Percentiles rank a stretch among this genome's conserved stretches.
Conservation (phyloP, 2,113 vertebrate species). For the Sylvietta virens region DNA sequence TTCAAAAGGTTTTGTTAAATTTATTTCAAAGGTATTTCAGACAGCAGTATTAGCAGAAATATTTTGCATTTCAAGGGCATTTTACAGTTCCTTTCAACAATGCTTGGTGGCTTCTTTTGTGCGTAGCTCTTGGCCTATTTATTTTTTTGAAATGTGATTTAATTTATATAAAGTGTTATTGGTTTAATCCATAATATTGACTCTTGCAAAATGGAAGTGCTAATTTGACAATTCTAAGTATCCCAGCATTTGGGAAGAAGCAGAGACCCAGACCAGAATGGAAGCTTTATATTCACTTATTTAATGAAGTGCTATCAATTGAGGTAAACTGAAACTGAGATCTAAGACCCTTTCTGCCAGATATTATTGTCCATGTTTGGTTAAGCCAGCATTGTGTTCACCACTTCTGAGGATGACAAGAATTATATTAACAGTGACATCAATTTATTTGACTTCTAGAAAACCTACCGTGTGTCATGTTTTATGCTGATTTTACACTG, state of each 20-base stretch:
- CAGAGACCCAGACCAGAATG: not conserved
- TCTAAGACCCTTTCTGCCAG: too few species aligned
- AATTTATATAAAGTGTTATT: not conserved
- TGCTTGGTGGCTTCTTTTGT: not conserved
- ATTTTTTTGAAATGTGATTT: not conserved
- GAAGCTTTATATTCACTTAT: not conserved
- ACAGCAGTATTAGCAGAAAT: not conserved
- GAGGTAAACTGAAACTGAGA: not conserved
- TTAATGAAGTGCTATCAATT: not conserved
- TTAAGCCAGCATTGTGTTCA: too few species aligned
- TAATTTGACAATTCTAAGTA: not conserved
- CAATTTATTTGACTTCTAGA: too few species aligned
- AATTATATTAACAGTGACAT: too few species aligned
- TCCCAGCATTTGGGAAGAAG: not conserved
- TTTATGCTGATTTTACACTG: too few species aligned
- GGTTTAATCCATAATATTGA: not conserved
- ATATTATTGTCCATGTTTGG: too few species aligned
- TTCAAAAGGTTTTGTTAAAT: not conserved
- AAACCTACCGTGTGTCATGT: too few species aligned
- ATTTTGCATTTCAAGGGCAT: not conserved
- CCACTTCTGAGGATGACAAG: too few species aligned
- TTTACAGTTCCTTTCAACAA: not conserved
- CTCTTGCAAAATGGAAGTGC: not conserved
- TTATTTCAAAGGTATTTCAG: not conserved
- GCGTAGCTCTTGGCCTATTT: not conserved